phyloP scores from a whole-genome alignment of 2,113 vertebrate species.

The Pituophis catenifer region DNA sequence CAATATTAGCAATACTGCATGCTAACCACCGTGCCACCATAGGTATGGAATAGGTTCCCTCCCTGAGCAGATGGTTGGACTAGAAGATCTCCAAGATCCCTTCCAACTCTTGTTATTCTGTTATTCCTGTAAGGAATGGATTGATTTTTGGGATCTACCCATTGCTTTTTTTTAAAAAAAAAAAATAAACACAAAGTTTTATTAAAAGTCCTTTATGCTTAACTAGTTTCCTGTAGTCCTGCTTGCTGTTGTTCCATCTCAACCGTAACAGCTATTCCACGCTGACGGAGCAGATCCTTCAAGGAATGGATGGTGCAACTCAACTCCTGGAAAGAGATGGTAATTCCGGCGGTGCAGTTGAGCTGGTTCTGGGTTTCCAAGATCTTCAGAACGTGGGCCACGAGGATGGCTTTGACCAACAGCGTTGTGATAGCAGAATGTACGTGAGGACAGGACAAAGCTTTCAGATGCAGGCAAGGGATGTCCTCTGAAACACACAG shows the following conservation, averaged over 20 bases:
- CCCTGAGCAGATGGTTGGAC: background rate
- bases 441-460: constrained; percentile 70
- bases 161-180: background rate
- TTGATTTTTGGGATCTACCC: background rate
- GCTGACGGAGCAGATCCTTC: constrained; percentile 54
- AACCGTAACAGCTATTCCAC: constrained; percentile 52
- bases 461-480: constrained; percentile 62
- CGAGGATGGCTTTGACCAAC: constrained; percentile 67
- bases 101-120: background rate
- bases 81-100: background rate
- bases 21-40: too few relatives aligned
- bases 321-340: constrained; percentile 52
- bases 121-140: background rate
- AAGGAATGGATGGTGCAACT: constrained; percentile 54
- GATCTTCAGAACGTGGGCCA: constrained; percentile 45
- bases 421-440: constrained; percentile 66
- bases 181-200: background rate
- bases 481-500: constrained; percentile 30
- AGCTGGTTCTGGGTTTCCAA: constrained; percentile 32
- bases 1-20: too few relatives aligned
- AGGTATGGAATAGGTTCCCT: background rate
- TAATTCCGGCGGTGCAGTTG: fast-evolving
- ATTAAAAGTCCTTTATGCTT: background rate
- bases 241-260: fast-evolving
- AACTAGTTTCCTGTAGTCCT: background rate